Percentiles rank a stretch among this genome's conserved stretches.
Conservation (phyloP, 2,113 vertebrate species). For the Oenanthe melanoleuca region DNA sequence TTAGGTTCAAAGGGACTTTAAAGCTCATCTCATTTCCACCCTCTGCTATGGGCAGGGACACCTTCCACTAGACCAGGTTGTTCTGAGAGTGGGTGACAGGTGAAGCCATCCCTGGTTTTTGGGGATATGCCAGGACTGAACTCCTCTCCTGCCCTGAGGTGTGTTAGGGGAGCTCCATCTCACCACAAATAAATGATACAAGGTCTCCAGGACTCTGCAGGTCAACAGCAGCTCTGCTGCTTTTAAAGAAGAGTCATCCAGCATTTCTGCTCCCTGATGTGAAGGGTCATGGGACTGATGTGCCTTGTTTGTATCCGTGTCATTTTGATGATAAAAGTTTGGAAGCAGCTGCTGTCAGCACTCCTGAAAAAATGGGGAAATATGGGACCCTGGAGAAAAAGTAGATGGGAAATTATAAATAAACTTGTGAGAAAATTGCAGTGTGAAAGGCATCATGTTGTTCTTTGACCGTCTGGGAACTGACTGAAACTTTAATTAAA, state of each 20-base stretch:
- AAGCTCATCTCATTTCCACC: background rate
- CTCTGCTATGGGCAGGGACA: background rate
- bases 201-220: background rate
- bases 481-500: background rate
- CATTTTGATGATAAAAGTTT: background rate
- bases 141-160: rapidly evolving
- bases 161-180: background rate
- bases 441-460: background rate
- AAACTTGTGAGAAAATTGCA: background rate
- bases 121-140: background rate
- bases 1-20: background rate
- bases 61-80: background rate
- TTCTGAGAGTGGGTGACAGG: background rate
- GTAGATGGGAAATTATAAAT: background rate
- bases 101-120: background rate
- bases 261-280: background rate
- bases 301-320: background rate
- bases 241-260: background rate
- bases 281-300: background rate
- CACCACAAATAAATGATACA: rapidly evolving
- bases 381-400: background rate
- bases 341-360: background rate
- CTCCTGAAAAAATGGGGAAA: background rate
- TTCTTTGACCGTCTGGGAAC: background rate
- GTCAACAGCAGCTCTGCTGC: background rate